Evolutionary conservation across 2,113 vertebrate species (phyloP).

Genomic region (Brachypodius melanocephalos): DNA sequence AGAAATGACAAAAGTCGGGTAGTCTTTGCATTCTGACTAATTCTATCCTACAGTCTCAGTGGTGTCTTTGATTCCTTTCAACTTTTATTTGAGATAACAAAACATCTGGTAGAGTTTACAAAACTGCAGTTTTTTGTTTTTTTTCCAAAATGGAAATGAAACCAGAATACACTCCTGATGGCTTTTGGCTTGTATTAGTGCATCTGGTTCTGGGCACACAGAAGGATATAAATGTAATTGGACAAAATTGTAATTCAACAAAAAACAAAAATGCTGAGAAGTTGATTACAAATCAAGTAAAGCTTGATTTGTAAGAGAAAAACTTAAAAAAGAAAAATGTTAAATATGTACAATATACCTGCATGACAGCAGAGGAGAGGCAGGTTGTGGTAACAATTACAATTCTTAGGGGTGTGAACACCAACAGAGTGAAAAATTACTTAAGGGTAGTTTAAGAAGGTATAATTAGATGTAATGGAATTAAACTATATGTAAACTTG

Average conservation of each 20-base stretch:
- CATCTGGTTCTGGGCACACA: constrained; percentile 16
- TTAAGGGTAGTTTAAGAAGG: background rate
- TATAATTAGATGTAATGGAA: background rate
- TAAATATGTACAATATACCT: background rate
- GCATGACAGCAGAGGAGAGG: background rate
- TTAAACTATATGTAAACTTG: background rate
- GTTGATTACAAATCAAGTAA: too few relatives aligned
- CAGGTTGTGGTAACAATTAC: background rate
- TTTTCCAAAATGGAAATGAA: constrained; percentile 40
- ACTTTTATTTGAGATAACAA: background rate
- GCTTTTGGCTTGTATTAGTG: background rate
- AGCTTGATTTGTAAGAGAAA: constrained; percentile 1
- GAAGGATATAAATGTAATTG: constrained; percentile 11
- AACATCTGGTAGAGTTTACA: background rate
- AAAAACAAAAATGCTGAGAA: background rate
- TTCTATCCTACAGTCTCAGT: background rate
- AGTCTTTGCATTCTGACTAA: background rate
- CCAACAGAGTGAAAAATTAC: background rate
- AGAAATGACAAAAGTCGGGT: background rate
- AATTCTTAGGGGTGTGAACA: background rate
- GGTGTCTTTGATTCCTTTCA: background rate
- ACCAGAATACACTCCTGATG: background rate
- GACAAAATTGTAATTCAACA: background rate
- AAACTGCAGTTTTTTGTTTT: background rate
- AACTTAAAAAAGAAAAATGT: background rate